Evolutionary conservation across 2,888 invertebrate species (phyloP).

Genomic region (Fragum whitleyi): DNA sequence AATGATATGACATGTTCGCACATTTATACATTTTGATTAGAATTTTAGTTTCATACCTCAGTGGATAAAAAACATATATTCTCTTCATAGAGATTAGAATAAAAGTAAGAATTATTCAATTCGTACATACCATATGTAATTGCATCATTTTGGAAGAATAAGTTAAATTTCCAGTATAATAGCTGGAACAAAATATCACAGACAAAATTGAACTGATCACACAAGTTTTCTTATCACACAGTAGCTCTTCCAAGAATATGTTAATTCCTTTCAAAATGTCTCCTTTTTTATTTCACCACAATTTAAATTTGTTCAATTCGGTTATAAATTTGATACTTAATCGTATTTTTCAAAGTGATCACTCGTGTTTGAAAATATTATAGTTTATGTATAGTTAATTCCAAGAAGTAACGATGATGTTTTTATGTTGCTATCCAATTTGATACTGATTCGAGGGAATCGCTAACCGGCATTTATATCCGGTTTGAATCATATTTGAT

Average conservation of each 20-base stretch:
- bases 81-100: too few relatives aligned
- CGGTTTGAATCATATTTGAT: slow-evolving; percentile 11
- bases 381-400: background rate
- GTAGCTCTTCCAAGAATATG: background rate
- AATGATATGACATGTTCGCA: too few relatives aligned
- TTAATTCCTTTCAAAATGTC: background rate
- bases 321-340: background rate
- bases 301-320: background rate
- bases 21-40: too few relatives aligned
- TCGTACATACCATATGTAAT: background rate
- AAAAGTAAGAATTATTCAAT: too few relatives aligned
- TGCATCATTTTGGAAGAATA: slow-evolving; percentile 9
- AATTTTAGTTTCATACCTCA: too few relatives aligned
- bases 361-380: too few relatives aligned
- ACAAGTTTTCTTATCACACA: background rate
- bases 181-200: background rate
- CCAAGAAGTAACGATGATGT: background rate
- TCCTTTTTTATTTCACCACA: background rate
- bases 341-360: too few relatives aligned
- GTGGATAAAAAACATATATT: too few relatives aligned
- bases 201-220: background rate
- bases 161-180: background rate
- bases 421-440: slow-evolving; percentile 1
- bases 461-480: background rate
- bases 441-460: background rate